A percentile compares a stretch with the other conserved stretches of the same genome.
Conservation (phyloP, 2,888 invertebrate species). For the Clostera curtula region DNA sequence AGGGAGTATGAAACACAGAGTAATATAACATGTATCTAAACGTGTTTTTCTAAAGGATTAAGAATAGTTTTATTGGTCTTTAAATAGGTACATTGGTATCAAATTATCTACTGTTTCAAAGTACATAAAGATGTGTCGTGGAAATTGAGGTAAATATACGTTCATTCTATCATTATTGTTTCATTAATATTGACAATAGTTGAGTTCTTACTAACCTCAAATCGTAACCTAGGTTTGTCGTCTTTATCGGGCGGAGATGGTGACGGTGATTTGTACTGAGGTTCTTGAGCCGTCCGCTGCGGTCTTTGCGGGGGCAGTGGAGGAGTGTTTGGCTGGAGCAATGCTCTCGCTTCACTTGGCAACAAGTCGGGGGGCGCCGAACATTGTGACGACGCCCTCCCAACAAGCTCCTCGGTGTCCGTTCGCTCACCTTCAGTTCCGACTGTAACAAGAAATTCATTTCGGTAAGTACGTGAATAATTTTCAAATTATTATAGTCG, state of each 20-base stretch:
- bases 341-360: slow-evolving; percentile 73
- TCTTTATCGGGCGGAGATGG: slow-evolving; percentile 39
- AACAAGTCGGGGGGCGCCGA: slow-evolving; percentile 78
- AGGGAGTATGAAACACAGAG: no score
- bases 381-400: slow-evolving; percentile 77
- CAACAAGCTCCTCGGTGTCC: slow-evolving; percentile 82
- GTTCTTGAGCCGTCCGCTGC: slow-evolving; percentile 19
- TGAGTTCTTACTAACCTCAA: slow-evolving; percentile 44
- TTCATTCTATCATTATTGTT: neutral
- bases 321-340: slow-evolving; percentile 47
- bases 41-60: no score
- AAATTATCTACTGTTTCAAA: no score
- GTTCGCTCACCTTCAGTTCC: slow-evolving; percentile 78
- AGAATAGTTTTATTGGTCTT: no score
- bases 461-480: no score
- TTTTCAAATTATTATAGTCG: no score
- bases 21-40: no score
- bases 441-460: slow-evolving; percentile 59
- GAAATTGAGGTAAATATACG: neutral
- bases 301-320: slow-evolving; percentile 21
- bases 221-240: slow-evolving; percentile 54
- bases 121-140: slow-evolving; percentile 5
- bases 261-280: slow-evolving; percentile 29
- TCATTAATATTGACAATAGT: no score
- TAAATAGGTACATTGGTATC: no score